Conservation (phyloP, 2,888 invertebrate genomes). For the Stegana nigrithorax region DNA sequence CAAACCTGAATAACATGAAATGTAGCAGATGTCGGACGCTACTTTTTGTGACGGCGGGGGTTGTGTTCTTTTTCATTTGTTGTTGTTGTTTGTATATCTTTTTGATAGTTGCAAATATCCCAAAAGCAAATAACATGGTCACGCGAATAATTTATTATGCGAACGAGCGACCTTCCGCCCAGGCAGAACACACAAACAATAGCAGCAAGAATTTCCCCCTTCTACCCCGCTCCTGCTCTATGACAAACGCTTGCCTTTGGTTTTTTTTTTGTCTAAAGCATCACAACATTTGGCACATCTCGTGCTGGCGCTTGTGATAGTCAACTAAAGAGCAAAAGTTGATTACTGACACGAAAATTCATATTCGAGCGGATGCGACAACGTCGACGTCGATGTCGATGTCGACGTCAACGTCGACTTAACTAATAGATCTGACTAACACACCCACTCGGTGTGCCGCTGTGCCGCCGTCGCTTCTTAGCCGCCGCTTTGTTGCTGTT, state of each 20-base stretch:
- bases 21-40: neutral
- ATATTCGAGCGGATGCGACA: constrained; percentile 12
- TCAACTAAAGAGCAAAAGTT: neutral
- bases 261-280: no score
- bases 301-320: constrained; percentile 37
- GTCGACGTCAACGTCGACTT: neutral
- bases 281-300: no score
- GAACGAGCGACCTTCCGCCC: no score
- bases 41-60: constrained; percentile 7
- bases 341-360: constrained; percentile 5
- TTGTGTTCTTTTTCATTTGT: neutral
- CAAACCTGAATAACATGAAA: neutral
- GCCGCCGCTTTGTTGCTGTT: no score
- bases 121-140: constrained; percentile 58
- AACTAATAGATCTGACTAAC: constrained; percentile 36
- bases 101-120: constrained; percentile 41
- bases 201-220: no score
- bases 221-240: no score
- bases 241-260: no score
- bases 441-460: neutral
- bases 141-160: constrained; percentile 61
- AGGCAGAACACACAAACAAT: no score
- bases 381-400: no score
- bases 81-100: constrained; percentile 7
- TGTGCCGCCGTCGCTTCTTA: neutral